phyloP scores from a whole-genome alignment of 2,797 vertebrate species.

The Varecia variegata region DNA sequence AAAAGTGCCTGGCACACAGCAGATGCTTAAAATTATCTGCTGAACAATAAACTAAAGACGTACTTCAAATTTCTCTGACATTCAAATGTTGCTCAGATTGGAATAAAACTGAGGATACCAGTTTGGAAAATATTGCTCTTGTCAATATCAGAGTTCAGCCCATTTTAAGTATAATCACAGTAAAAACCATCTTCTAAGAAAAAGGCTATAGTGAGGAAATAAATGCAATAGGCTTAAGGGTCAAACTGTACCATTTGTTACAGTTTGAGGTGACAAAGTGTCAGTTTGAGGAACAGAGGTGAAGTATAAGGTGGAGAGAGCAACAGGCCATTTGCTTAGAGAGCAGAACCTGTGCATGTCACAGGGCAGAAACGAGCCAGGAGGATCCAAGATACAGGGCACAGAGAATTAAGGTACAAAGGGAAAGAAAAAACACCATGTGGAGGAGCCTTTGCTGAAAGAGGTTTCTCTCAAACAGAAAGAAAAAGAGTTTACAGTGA shows the following conservation, averaged over 20 bases:
- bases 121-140: background rate
- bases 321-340: background rate
- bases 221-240: background rate
- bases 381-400: background rate
- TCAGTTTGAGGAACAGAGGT: background rate
- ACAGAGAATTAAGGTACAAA: background rate
- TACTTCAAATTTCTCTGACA: background rate
- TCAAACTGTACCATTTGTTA: background rate
- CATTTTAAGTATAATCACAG: constrained; percentile 2
- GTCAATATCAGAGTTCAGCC: background rate
- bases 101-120: background rate
- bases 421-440: background rate
- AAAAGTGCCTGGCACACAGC: background rate
- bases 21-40: background rate
- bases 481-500: background rate
- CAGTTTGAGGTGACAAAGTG: too few species aligned
- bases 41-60: background rate
- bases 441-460: background rate
- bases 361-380: background rate
- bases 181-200: background rate
- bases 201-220: background rate
- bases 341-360: background rate
- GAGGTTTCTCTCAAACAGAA: background rate
- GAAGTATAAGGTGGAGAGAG: background rate
- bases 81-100: background rate